These are phyloP conservation scores for Eristalinus aeneus DNA, from an alignment of 2,888 invertebrate species.

Conservation along the genomic window DNA sequence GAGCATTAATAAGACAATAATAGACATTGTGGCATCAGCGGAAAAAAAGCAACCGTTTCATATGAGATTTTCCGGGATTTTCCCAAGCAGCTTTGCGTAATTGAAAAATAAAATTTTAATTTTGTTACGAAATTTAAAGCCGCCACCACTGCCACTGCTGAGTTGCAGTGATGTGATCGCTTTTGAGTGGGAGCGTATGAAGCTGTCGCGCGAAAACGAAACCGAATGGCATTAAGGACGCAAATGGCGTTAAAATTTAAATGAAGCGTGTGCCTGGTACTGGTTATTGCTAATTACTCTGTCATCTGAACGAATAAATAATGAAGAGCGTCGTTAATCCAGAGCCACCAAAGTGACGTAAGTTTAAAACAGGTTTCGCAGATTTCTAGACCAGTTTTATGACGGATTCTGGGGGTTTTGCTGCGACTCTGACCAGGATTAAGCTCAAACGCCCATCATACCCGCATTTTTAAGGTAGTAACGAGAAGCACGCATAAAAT, in stretches of 20 bases:
- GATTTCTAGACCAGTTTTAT: not conserved
- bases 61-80: conserved; percentile 34
- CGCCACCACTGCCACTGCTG: not conserved
- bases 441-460: not conserved
- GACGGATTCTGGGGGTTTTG: too few relatives aligned
- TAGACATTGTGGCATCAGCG: not conserved
- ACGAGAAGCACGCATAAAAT: not conserved
- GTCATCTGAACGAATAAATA: not conserved
- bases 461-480: not conserved
- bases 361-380: not conserved
- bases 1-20: conserved; percentile 2
- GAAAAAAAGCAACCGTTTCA: not conserved
- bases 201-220: not conserved
- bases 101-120: conserved; percentile 40
- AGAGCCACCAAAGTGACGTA: not conserved
- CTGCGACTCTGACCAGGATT: not conserved
- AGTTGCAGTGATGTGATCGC: not conserved
- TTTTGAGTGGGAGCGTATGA: not conserved
- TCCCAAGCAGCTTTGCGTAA: conserved; percentile 47
- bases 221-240: not conserved
- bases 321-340: not conserved
- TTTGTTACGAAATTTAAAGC: conserved; percentile 28
- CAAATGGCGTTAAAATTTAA: conserved; percentile 14
- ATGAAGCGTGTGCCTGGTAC: conserved; percentile 6
- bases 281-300: conserved; percentile 13